These are phyloP conservation scores for Protonibea diacanthus DNA, from an alignment of 2,797 vertebrate species.

Conservation along the genomic window DNA sequence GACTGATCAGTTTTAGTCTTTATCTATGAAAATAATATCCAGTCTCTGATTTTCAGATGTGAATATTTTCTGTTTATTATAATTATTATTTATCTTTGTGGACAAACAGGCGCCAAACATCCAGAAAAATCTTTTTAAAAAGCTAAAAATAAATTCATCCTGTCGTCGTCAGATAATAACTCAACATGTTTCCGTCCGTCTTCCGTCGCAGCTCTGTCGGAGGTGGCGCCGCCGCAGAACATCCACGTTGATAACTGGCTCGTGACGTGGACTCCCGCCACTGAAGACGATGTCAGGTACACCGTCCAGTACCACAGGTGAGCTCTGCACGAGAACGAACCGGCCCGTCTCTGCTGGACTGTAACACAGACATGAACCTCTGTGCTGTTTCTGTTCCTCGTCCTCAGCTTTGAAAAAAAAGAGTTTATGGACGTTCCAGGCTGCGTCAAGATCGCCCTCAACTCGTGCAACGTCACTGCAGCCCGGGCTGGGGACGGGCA, in stretches of 20 bases:
- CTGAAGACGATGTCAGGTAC: slow-evolving; percentile 8
- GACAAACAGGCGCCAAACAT: too few species aligned
- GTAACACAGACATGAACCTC: not conserved
- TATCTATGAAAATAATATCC: too few species aligned
- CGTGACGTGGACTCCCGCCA: slow-evolving; percentile 43
- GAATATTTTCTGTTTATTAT: too few species aligned
- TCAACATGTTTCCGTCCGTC: not conserved
- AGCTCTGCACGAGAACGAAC: not conserved
- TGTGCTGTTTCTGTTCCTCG: not conserved
- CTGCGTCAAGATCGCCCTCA: slow-evolving; percentile 18
- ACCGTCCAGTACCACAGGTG: slow-evolving; percentile 50
- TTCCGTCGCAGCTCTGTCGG: not conserved
- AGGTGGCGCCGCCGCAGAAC: slow-evolving; percentile 7
- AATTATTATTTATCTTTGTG: too few species aligned
- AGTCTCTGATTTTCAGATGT: too few species aligned
- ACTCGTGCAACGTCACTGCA: slow-evolving; percentile 37
- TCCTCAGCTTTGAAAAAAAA: not conserved
- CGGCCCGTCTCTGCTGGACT: not conserved
- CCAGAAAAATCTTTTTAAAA: too few species aligned
- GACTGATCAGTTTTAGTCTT: too few species aligned
- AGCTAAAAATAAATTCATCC: too few species aligned
- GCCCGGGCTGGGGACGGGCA: accelerated
- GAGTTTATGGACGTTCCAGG: slow-evolving; percentile 18
- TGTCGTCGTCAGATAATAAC: too few species aligned
- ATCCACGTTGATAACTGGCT: slow-evolving; percentile 15